Conservation (phyloP, 2,113 vertebrate species). For the Zingel zingel region DNA sequence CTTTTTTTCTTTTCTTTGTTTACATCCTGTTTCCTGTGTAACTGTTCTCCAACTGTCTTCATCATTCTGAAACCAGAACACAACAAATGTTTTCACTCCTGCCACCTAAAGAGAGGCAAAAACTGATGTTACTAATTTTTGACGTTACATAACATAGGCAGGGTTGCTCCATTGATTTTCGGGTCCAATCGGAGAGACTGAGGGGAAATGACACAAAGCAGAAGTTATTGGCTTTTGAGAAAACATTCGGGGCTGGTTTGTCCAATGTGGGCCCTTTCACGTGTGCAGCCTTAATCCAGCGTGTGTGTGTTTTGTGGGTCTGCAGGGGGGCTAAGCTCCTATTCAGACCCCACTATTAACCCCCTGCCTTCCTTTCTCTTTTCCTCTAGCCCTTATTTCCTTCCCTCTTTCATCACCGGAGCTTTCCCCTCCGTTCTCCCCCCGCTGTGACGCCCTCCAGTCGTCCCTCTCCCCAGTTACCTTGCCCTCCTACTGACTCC, state of each 20-base stretch:
- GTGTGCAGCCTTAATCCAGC: constrained; percentile 42
- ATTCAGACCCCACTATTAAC: constrained; percentile 47
- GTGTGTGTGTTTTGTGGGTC: constrained; percentile 8
- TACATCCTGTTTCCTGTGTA: too few species aligned
- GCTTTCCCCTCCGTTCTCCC: not conserved
- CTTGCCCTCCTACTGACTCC: constrained; percentile 35
- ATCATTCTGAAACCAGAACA: too few species aligned
- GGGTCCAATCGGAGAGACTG: too few species aligned
- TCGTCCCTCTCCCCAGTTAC: constrained; percentile 18
- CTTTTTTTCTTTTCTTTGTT: too few species aligned
- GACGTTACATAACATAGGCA: too few species aligned
- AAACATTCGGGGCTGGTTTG: not conserved
- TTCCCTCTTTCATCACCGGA: not conserved
- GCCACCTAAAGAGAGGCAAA: too few species aligned
- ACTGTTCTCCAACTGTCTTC: too few species aligned
- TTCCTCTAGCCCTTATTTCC: constrained; percentile 23
- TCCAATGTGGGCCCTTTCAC: constrained; percentile 33
- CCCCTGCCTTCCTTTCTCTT: constrained; percentile 51
- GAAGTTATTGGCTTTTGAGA: too few species aligned
- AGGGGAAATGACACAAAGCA: too few species aligned
- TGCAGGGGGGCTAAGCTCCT: constrained; percentile 42
- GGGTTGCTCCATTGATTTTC: too few species aligned
- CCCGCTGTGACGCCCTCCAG: constrained; percentile 26
- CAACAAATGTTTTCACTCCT: too few species aligned
- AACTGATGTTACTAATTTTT: too few species aligned